phyloP scores from a whole-genome alignment of 2,113 vertebrate species.

The Mastomys coucha region DNA sequence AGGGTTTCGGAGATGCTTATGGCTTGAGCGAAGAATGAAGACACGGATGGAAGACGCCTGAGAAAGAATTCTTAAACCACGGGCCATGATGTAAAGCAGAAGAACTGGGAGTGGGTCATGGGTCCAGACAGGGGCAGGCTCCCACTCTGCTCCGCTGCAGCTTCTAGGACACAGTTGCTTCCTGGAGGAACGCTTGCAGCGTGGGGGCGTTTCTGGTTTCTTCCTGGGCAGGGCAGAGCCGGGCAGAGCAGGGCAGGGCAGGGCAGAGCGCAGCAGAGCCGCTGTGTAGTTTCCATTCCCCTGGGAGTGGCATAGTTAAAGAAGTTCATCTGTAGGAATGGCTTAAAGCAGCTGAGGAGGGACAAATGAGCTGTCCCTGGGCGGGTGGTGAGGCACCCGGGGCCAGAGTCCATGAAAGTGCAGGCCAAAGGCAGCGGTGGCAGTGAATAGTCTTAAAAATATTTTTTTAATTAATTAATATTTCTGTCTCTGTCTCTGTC shows the following conservation, averaged over 20 bases:
- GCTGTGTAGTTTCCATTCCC: conserved; percentile 31
- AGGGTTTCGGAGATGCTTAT: background rate
- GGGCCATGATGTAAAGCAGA: background rate
- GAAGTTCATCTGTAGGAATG: background rate
- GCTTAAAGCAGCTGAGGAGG: background rate
- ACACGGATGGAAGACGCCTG: background rate
- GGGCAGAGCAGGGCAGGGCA: background rate
- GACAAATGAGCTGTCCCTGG: background rate
- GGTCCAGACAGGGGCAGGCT: background rate
- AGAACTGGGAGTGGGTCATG: background rate
- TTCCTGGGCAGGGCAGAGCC: background rate
- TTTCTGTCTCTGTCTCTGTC: too few species aligned
- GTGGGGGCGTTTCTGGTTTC: background rate
- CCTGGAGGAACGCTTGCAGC: background rate
- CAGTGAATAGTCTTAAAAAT: conserved; percentile 51
- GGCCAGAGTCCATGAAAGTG: background rate
- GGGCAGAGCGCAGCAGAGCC: background rate
- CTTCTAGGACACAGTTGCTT: background rate
- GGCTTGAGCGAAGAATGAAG: background rate
- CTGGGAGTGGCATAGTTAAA: background rate
- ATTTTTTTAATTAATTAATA: background rate
- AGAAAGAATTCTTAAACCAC: background rate
- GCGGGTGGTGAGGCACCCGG: background rate
- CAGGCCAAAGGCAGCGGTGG: conserved; percentile 62
- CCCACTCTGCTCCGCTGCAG: background rate